These are phyloP conservation scores for Helarctos malayanus DNA, from an alignment of 2,797 vertebrate species.

Conservation along the genomic window DNA sequence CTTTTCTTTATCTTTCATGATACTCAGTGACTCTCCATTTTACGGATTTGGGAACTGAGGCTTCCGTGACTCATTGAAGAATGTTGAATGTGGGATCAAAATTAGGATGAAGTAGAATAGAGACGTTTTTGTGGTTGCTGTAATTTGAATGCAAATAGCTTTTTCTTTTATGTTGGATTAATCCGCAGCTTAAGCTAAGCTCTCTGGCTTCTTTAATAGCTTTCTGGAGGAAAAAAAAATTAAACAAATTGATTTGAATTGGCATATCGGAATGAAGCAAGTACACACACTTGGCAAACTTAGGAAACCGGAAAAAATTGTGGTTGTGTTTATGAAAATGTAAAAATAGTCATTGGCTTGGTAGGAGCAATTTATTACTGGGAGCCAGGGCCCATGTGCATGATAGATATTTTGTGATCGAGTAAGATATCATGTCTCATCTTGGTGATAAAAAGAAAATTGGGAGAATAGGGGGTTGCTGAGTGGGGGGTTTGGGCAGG, in stretches of 20 bases:
- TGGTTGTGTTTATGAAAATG: constrained; percentile 40
- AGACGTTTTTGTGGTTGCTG: constrained; percentile 47
- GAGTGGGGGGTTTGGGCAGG: neutral
- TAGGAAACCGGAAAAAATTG: constrained; percentile 29
- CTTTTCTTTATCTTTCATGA: neutral
- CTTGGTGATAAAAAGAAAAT: neutral
- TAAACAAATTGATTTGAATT: constrained; percentile 75
- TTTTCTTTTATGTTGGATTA: constrained; percentile 72
- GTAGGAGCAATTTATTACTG: neutral
- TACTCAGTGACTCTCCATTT: constrained; percentile 22
- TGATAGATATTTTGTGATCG: neutral
- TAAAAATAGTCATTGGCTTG: neutral
- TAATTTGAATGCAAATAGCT: constrained; percentile 58
- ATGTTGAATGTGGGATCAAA: neutral
- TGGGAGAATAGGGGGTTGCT: neutral
- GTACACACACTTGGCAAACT: constrained; percentile 30
- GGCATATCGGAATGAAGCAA: constrained; percentile 59
- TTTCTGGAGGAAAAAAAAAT: constrained; percentile 56
- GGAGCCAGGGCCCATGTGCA: neutral
- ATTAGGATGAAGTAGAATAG: neutral
- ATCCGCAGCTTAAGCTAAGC: constrained; percentile 69
- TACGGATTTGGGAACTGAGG: constrained; percentile 51
- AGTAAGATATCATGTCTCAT: neutral
- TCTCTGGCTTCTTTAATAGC: constrained; percentile 70
- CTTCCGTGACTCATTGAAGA: neutral